phyloP scores from a whole-genome alignment of 2,113 vertebrate species.

The Oxygymnocypris stewartii region DNA sequence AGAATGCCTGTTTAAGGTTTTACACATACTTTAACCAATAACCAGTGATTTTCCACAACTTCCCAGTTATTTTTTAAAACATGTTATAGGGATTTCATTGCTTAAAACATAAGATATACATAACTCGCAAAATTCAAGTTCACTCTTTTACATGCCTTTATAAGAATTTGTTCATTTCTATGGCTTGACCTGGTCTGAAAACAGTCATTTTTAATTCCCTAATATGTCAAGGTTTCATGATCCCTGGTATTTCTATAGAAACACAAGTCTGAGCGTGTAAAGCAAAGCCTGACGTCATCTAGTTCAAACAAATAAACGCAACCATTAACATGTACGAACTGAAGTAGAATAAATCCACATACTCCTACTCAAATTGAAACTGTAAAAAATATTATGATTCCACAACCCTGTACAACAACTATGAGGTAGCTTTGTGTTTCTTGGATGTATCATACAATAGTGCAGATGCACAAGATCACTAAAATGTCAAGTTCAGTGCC shows the following conservation, averaged over 20 bases:
- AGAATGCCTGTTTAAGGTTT: background rate
- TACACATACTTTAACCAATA: background rate
- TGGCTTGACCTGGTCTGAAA: background rate
- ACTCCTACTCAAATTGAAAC: too few relatives aligned
- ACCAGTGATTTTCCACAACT: background rate
- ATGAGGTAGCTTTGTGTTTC: background rate
- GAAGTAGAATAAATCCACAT: background rate
- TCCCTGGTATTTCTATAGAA: background rate
- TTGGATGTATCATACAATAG: background rate
- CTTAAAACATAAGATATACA: background rate
- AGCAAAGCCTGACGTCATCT: background rate
- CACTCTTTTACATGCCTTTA: background rate
- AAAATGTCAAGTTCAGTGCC: background rate
- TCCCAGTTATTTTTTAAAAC: background rate
- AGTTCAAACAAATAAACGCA: background rate
- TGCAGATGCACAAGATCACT: constrained; percentile 17
- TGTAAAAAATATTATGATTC: background rate
- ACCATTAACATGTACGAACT: background rate
- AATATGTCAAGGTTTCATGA: background rate
- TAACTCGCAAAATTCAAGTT: background rate
- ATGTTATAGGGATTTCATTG: too few relatives aligned
- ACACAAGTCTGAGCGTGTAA: background rate
- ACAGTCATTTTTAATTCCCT: background rate
- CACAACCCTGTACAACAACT: background rate
- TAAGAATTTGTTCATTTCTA: background rate